Evolutionary conservation across 2,888 invertebrate species (phyloP).

Genomic region (Leucozona laternaria): DNA sequence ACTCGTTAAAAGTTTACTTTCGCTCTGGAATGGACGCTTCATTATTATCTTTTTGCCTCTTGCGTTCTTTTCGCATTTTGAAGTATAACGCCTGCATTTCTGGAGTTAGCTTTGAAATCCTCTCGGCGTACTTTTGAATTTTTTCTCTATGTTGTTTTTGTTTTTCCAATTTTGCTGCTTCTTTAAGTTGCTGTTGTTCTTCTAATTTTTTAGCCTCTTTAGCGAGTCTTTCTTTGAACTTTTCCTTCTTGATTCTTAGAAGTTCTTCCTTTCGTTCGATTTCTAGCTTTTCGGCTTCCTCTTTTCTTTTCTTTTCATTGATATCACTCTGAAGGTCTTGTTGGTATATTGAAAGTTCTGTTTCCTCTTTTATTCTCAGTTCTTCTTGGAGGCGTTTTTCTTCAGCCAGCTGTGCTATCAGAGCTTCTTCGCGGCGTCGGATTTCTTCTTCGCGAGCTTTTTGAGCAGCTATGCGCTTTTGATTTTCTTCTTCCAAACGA

Average conservation of each 20-base stretch:
- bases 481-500: constrained; percentile 80
- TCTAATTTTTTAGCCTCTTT: constrained; percentile 77
- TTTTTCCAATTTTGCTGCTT: constrained; percentile 77
- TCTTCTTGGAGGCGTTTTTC: constrained; percentile 80
- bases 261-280: constrained; percentile 54
- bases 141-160: constrained; percentile 76
- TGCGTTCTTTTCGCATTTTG: constrained; percentile 80
- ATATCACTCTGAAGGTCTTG: constrained; percentile 78
- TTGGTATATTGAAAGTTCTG: constrained; percentile 77
- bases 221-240: constrained; percentile 56
- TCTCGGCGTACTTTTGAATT: constrained; percentile 78
- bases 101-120: constrained; percentile 80
- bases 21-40: constrained; percentile 76
- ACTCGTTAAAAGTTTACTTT: constrained; percentile 48
- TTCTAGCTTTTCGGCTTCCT: constrained; percentile 62
- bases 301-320: constrained; percentile 78
- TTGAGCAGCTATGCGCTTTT: constrained; percentile 78
- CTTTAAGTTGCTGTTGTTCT: constrained; percentile 70
- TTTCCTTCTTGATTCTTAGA: constrained; percentile 57
- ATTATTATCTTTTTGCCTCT: constrained; percentile 77
- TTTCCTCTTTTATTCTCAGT: constrained; percentile 78
- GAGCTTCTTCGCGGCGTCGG: constrained; percentile 78
- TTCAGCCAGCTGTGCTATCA: constrained; percentile 79
- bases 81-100: constrained; percentile 81
- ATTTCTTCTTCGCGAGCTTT: constrained; percentile 81